Percentiles rank a stretch among this genome's conserved stretches.
phyloP scores from a whole-genome alignment of 1,140 invertebrate species.

The Hyles euphorbiae region DNA sequence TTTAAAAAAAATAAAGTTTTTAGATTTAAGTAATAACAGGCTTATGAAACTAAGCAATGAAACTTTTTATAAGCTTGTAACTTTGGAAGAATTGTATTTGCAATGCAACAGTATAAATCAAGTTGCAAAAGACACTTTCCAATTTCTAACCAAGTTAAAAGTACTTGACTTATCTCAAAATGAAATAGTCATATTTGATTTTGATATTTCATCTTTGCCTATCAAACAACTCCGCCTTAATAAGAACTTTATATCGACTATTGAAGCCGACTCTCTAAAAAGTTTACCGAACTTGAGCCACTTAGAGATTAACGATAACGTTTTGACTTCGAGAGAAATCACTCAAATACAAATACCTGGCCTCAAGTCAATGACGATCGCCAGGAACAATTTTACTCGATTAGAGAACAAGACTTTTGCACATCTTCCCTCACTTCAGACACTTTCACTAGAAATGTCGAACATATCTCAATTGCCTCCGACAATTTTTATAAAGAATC shows the following conservation, averaged over 20 bases:
- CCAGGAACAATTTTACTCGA: constrained; percentile 86
- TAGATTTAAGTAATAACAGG: constrained; percentile 87
- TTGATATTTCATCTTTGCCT: constrained; percentile 78
- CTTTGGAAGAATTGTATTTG: constrained; percentile 81
- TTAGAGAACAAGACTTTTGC: constrained; percentile 81
- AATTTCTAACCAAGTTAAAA: constrained; percentile 77
- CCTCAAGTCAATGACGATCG: constrained; percentile 80
- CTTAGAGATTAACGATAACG: constrained; percentile 79
- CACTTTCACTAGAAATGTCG: constrained; percentile 81
- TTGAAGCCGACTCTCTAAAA: constrained; percentile 77
- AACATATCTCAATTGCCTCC: constrained; percentile 81
- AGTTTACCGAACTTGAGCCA: constrained; percentile 77
- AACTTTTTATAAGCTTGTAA: constrained; percentile 79
- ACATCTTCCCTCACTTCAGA: constrained; percentile 84
- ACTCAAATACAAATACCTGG: constrained; percentile 60
- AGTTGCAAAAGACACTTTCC: constrained; percentile 79
- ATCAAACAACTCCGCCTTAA: constrained; percentile 78
- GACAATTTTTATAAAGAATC: constrained; percentile 83
- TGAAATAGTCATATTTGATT: constrained; percentile 76
- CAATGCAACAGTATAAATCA: constrained; percentile 78
- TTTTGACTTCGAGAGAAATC: constrained; percentile 69
- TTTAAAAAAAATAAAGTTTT: constrained; percentile 84
- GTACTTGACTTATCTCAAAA: constrained; percentile 82
- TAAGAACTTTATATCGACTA: constrained; percentile 76
- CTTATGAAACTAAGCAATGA: constrained; percentile 79